phyloP scores from a whole-genome alignment of 2,888 invertebrate species.

The Xanthia togata region DNA sequence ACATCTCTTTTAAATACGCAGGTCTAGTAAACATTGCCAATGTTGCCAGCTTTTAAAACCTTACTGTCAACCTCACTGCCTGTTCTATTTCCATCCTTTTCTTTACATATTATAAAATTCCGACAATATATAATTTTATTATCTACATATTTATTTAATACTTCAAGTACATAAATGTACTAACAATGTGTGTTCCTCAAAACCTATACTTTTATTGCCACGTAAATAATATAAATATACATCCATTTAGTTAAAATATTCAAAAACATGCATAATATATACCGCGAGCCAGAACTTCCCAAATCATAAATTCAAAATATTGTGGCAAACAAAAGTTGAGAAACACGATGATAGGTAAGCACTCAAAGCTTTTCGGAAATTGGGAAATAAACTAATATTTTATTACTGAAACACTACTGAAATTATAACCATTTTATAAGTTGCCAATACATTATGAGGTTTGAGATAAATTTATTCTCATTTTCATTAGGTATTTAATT shows the following conservation, averaged over 20 bases:
- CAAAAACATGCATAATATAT: conserved; percentile 12
- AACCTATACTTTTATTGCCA: background rate
- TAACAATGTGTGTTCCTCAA: no score
- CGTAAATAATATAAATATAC: background rate
- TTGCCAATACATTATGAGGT: no score
- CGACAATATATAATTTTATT: background rate
- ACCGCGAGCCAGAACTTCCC: conserved; percentile 3
- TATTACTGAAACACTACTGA: no score
- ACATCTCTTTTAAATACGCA: no score
- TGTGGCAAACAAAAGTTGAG: background rate
- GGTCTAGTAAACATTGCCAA: no score
- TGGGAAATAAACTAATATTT: background rate
- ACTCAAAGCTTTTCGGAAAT: background rate
- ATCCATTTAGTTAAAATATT: conserved; percentile 4
- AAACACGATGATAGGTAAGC: background rate
- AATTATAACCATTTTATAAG: background rate
- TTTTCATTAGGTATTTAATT: no score
- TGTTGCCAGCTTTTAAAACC: no score
- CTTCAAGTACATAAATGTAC: background rate
- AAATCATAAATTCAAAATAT: conserved; percentile 33
- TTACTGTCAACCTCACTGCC: no score
- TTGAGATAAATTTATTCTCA: no score
- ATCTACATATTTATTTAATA: no score
- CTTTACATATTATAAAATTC: background rate
- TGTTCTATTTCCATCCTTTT: no score